These are phyloP conservation scores for honey bee (Apis mellifera) DNA, from an alignment of 1,140 invertebrate genomes.

Conservation along the genomic window Amel_HAv3.1 CM009941.2:5135001-5135500, in stretches of 20 bases:
- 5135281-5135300: slow-evolving; percentile 48
- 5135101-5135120: slow-evolving; percentile 57
- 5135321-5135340: slow-evolving; percentile 20
- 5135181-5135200: slow-evolving; percentile 64
- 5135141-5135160: slow-evolving; percentile 66
- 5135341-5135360: slow-evolving; percentile 40
- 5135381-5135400: slow-evolving; percentile 20
- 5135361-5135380: slow-evolving; percentile 46
- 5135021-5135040: slow-evolving; percentile 48
- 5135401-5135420: neutral
- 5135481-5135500: too few species aligned
- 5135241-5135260: slow-evolving; percentile 55
- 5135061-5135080: slow-evolving; percentile 41
- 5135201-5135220: slow-evolving; percentile 59
- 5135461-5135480: too few species aligned
- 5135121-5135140: slow-evolving; percentile 59
- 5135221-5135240: slow-evolving; percentile 38
- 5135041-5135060: slow-evolving; percentile 31
- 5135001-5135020: slow-evolving; percentile 37
- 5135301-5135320: slow-evolving; percentile 41
- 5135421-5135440: neutral
- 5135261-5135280: slow-evolving; percentile 53
- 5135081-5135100: slow-evolving; percentile 39
- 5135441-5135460: neutral
- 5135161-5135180: slow-evolving; percentile 70